A percentile compares a stretch with the other conserved stretches of the same genome.
These are phyloP conservation scores for Ptilodon capucinus DNA, from an alignment of 2,888 invertebrate species.

Conservation along the genomic window DNA sequence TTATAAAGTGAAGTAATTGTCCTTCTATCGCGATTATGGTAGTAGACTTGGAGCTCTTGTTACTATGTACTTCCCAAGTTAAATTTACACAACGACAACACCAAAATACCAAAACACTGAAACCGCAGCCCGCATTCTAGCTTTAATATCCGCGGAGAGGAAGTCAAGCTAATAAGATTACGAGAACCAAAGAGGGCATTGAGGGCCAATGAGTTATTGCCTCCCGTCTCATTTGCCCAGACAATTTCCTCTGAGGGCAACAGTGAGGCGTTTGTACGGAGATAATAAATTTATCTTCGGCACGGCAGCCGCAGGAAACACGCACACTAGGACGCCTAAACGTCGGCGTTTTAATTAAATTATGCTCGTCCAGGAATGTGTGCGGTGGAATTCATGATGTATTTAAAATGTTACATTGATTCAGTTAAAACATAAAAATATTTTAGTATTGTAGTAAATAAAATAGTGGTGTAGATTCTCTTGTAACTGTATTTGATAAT, in stretches of 20 bases:
- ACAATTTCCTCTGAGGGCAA: constrained; percentile 74
- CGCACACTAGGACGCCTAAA: neutral
- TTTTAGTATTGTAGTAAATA: no score
- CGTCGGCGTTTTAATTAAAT: neutral
- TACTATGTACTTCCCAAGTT: no score
- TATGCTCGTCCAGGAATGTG: neutral
- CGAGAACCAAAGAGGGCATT: constrained; percentile 57
- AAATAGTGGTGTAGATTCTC: no score
- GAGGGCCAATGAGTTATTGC: constrained; percentile 67
- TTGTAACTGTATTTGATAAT: no score
- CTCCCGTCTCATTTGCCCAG: constrained; percentile 67
- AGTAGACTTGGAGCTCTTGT: no score
- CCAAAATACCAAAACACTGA: constrained; percentile 5
- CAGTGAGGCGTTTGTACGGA: constrained; percentile 61
- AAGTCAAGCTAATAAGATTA: constrained; percentile 59
- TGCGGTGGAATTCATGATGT: neutral
- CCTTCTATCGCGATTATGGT: no score
- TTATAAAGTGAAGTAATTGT: no score
- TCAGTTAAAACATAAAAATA: neutral
- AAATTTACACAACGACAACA: constrained; percentile 26
- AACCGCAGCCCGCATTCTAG: constrained; percentile 33
- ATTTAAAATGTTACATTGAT: neutral
- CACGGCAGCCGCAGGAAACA: neutral
- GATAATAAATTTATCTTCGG: constrained; percentile 66
- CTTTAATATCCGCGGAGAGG: constrained; percentile 46